phyloP scores from a whole-genome alignment of 64 coral and sea anemone genomes.

The Stichodactyla helianthus region DNA sequence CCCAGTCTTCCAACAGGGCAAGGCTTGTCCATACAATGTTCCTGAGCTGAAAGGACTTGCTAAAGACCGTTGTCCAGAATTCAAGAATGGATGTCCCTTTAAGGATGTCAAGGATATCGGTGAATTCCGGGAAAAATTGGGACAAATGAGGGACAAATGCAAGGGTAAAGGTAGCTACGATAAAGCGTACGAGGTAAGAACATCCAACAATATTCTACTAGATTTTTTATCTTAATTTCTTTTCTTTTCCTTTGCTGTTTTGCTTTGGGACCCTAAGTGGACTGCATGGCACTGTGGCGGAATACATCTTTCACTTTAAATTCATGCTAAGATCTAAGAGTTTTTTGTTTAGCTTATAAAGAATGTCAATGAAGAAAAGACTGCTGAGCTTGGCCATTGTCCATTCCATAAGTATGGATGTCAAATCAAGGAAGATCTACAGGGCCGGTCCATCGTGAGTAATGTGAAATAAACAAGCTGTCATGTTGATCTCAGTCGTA shows the following conservation, averaged over 20 bases:
- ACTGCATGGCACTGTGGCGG: no score
- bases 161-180: neutral
- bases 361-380: neutral
- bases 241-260: no score
- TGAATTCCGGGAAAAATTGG: neutral
- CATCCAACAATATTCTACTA: no score
- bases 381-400: constrained; percentile 1
- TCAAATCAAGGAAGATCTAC: neutral
- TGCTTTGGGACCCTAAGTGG: no score
- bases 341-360: neutral
- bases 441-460: constrained; percentile 12
- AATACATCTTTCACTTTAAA: no score
- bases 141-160: constrained; percentile 24
- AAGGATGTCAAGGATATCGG: neutral
- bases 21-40: constrained; percentile 10
- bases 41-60: constrained; percentile 22
- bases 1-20: constrained; percentile 22
- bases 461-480: no score
- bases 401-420: constrained; percentile 11
- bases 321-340: no score
- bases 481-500: neutral
- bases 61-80: constrained; percentile 8
- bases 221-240: no score
- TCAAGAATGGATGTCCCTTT: constrained; percentile 37
- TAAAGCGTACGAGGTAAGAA: constrained; percentile 18